Base-by-base conservation (phyloP, 2,888 invertebrate species). In the Apeira syringaria region DNA sequence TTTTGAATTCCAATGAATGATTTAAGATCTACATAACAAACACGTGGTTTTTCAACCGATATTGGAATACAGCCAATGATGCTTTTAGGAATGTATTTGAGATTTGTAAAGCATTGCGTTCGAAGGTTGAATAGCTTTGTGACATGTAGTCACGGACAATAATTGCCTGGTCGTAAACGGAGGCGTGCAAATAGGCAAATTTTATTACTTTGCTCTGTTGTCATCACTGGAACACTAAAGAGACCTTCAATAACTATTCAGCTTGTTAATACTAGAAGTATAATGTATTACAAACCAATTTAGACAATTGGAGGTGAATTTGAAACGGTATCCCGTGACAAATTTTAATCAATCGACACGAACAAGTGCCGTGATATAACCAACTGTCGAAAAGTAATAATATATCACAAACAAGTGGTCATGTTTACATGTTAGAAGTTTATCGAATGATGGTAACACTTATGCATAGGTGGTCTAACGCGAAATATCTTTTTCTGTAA, bases 171-270 rank as follows among this genome's bases (percentile, higher is more conserved):
- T 66, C 61, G 64, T 73, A 66, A 74, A 68, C 59, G 52, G 50
- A 59, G 60, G 52, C 47, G 39, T 37, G 38, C 39, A 36, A 29
- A 41, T 18, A 67, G 64, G 67, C 64, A 64, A 52, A 63, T 65
- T 72, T 73, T 70, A 76, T 76, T 69, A 55, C 61, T 64, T 64
- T 61, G 64, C 52, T 54, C 44, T 46, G 36, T 29, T 48, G 57
- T 59, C 60, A 61, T 62, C 61, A 63, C 29, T 38, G 57, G 62
- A 59, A 53, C 48, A 49, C 40, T 50, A 18, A 33, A 49, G 60
- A 74, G 75, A 60, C 74, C 80, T 78, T 77, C 75, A 49, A 40
- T 43, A 53, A 46, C 61, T 57, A 73, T 78, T 74, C 57, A 70
- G 68, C 73, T 77, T 54, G 73, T 75, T 74, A 70, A 65, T 64